These are phyloP conservation scores for Pluvialis apricaria DNA, from an alignment of 2,113 vertebrate species.

Conservation along the genomic window DNA sequence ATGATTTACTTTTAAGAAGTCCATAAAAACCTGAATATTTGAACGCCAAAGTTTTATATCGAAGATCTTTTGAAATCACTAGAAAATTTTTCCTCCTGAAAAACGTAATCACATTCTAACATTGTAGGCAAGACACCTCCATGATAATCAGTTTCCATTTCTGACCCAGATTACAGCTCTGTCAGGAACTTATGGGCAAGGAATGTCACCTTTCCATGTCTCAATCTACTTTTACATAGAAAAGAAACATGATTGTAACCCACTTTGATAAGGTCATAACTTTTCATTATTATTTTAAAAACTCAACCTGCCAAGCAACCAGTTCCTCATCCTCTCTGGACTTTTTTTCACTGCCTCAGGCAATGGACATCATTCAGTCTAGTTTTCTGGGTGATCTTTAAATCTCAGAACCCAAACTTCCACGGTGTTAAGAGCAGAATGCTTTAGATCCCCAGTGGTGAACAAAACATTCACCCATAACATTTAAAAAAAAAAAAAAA, in stretches of 20 bases:
- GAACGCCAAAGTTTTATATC: rapidly evolving
- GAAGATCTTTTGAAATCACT: not conserved
- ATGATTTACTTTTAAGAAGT: not conserved
- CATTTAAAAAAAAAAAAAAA: not conserved
- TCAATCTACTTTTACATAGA: not conserved
- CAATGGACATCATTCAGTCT: not conserved
- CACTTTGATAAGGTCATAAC: not conserved
- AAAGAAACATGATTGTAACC: not conserved
- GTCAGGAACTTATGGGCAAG: not conserved
- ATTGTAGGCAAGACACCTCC: not conserved
- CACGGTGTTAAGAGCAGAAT: not conserved
- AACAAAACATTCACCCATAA: not conserved
- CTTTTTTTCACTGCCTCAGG: not conserved
- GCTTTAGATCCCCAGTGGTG: not conserved
- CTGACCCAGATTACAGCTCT: not conserved
- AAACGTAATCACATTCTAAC: not conserved
- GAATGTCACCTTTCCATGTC: not conserved
- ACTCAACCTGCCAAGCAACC: not conserved
- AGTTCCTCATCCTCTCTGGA: not conserved
- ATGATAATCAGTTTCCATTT: not conserved
- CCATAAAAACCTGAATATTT: not conserved
- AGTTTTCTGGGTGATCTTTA: not conserved
- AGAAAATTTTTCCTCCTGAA: not conserved
- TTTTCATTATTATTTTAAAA: not conserved
- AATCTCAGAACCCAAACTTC: not conserved